Base-by-base conservation (phyloP, 2,797 vertebrate species). In the Acanthurus leucopareius region DNA sequence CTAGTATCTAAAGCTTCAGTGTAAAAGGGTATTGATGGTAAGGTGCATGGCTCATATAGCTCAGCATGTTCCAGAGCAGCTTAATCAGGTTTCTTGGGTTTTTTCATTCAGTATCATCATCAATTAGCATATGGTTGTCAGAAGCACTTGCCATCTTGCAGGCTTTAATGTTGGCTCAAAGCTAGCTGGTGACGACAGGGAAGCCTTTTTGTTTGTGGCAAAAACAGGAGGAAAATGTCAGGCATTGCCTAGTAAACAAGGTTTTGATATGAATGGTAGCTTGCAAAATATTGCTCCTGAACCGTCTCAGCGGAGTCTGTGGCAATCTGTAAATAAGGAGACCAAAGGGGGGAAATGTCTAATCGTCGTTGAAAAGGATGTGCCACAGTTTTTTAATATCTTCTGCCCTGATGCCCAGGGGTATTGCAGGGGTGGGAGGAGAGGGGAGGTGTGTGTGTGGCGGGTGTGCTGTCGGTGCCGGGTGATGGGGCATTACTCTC, bases 401-500 rank as follows among this genome's bases (percentile, higher is more conserved):
- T 90, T 92, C 87, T 93, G 88, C 93, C 90, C 83, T 5, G 76
- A 88, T 92, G 88, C 92, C 88, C 90, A 87, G 84, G 90, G 90
- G 92, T 88, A 83, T 85, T 89, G 74, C 82, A 84, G 89, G 71
- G 80, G 77, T 85, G 83, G 89, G 86, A 80, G 86, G 87, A 86
- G 87, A 1, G 60, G 61, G 60, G 69, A 65, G 60, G 74, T 80
- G 75, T 88, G 83, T 87, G 84, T 80, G 88, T 73, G 90, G 72
- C 54, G 73, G 66, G 80, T 80, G 51, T 75, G 82, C 82, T 86
- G 89, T 87, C 79, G 67, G 87, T 85, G 87, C 80, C 76, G 78
- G 88, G 88, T 91, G 91, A 94, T 89, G 91, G 88, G 87, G 88
- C 93, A 92, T 94, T 94, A 94, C 92, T 94, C 88, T 86, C 90